Evolutionary conservation across 2,113 vertebrate genomes (phyloP).

Genomic region (Lasiurus borealis): DNA sequence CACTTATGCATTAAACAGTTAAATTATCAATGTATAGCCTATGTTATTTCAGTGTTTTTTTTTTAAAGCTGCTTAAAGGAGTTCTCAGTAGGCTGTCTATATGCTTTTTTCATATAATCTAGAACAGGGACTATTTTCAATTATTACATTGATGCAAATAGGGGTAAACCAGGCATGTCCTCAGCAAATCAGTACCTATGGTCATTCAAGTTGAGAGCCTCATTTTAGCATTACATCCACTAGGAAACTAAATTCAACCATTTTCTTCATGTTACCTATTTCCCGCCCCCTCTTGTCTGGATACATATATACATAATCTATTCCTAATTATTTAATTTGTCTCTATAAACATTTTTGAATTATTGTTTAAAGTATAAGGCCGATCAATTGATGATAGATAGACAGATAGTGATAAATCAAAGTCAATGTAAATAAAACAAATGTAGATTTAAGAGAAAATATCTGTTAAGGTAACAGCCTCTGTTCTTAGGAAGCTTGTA

Average conservation of each 20-base stretch:
- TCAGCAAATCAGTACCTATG: background rate
- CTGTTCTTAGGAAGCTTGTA: background rate
- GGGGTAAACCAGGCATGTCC: background rate
- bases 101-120: background rate
- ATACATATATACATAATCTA: background rate
- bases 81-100: background rate
- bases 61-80: background rate
- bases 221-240: background rate
- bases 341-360: background rate
- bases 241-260: constrained; percentile 17
- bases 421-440: background rate
- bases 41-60: background rate
- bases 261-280: background rate
- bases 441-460: background rate
- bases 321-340: background rate
- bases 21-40: background rate
- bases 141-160: background rate
- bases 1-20: background rate
- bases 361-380: background rate
- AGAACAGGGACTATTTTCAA: background rate
- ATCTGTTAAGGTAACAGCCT: background rate
- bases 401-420: background rate
- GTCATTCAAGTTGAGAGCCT: background rate
- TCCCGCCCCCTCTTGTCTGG: background rate
- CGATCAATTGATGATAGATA: background rate